Percentiles rank a stretch among this genome's conserved stretches.
phyloP scores from a whole-genome alignment of 2,888 invertebrate species.

The Arrhopalites spinosus region DNA sequence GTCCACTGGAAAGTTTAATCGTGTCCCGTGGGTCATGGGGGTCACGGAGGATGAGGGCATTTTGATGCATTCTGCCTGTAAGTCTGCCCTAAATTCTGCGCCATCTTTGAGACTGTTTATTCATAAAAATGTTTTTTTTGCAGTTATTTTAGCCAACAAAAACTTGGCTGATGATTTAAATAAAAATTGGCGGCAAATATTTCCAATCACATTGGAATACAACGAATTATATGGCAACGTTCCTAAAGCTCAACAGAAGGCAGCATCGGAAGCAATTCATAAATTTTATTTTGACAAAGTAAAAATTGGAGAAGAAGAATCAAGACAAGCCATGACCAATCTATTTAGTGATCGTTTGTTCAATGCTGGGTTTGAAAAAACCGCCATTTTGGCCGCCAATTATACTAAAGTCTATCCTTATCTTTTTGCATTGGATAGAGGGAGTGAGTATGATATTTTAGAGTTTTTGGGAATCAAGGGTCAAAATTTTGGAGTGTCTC shows the following conservation, averaged over 20 bases:
- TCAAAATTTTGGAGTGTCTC: slow-evolving; percentile 4
- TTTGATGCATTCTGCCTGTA: slow-evolving; percentile 60
- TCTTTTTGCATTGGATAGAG: slow-evolving; percentile 55
- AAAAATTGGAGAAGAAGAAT: slow-evolving; percentile 17
- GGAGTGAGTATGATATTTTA: slow-evolving; percentile 59
- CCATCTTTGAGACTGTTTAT: too few relatives aligned
- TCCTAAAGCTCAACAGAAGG: not conserved
- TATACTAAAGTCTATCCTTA: slow-evolving; percentile 30
- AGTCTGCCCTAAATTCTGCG: not conserved
- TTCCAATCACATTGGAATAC: slow-evolving; percentile 34
- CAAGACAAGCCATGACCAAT: slow-evolving; percentile 28
- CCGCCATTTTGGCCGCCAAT: slow-evolving; percentile 31
- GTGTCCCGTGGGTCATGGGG: slow-evolving; percentile 36
- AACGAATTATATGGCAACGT: slow-evolving; percentile 21
- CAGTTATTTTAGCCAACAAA: slow-evolving; percentile 28
- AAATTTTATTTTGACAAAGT: slow-evolving; percentile 35
- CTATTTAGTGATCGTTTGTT: slow-evolving; percentile 38
- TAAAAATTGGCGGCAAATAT: slow-evolving; percentile 30
- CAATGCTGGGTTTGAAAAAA: slow-evolving; percentile 27
- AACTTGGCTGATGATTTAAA: slow-evolving; percentile 30
- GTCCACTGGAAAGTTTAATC: slow-evolving; percentile 22
- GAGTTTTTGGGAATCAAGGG: slow-evolving; percentile 59
- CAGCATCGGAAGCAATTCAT: slow-evolving; percentile 23
- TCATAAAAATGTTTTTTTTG: slow-evolving; percentile 2
- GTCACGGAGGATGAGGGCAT: slow-evolving; percentile 55